Percentiles rank a stretch among this genome's conserved stretches.
These are phyloP conservation scores for Halichoerus grypus DNA, from an alignment of 2,113 vertebrate species.

Conservation along the genomic window DNA sequence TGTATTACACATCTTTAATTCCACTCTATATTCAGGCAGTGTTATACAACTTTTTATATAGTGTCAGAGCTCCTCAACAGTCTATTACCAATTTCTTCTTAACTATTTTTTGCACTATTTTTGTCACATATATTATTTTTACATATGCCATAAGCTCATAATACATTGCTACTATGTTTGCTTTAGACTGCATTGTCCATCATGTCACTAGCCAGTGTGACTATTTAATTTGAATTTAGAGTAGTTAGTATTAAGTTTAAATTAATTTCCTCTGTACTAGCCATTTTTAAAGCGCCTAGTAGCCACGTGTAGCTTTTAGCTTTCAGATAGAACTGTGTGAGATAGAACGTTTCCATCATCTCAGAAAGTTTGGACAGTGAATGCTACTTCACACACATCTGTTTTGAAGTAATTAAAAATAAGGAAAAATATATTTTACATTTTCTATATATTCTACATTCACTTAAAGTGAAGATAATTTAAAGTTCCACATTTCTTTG, in stretches of 20 bases:
- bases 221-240: neutral
- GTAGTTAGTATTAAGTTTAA: neutral
- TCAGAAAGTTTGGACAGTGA: neutral
- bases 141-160: neutral
- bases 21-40: neutral
- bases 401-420: neutral
- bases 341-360: neutral
- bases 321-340: neutral
- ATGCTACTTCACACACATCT: neutral
- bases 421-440: neutral
- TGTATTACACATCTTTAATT: neutral
- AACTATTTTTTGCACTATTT: neutral
- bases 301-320: neutral
- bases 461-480: neutral
- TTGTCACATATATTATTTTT: neutral
- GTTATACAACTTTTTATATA: neutral
- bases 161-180: neutral
- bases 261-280: neutral
- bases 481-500: neutral
- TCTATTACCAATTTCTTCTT: neutral
- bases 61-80: neutral
- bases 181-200: neutral
- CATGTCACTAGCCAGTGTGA: neutral
- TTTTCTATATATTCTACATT: neutral
- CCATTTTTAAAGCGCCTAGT: neutral